Evolutionary conservation across 2,113 vertebrate genomes (phyloP), one percentile per base, ranked within the genome.

Genomic region (Anolis carolinensis): DNA sequence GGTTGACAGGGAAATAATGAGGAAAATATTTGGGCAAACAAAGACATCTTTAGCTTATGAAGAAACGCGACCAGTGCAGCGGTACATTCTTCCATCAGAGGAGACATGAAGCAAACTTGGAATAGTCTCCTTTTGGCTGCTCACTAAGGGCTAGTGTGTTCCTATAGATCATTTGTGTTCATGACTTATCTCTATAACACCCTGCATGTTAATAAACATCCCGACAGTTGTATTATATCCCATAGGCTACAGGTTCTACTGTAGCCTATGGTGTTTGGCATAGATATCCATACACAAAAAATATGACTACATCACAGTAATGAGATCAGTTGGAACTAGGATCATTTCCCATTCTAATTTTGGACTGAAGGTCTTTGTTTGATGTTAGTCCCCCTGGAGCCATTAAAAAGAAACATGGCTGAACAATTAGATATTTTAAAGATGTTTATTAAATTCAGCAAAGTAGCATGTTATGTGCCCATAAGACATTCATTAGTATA

Each of bases 371-470:
- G 32, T 87, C 88, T 90, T 88, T 73, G 80, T 87, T 70, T 88
- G 87, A 50, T 52, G 16, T 36, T n/a, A 52, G 5, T 86, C 75
- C 72, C 83, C 2, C 1, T n/a, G 50, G 88, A 81, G 65, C 83
- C 84, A 85, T 87, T 82, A 85, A 89, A 44, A 59, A 89, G 82
- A 77, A 87, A 76, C 0, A 39, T 6, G 48, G 44, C 65, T 84
- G 86, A 77, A 90, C 89, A 92, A 85, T 92, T 91, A 92, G 82
- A 83, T 16, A 23, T 79, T 90, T 62, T 90, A 91, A 87, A 93
- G 72, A 82, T 85, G 84, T 77, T 82, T 73, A 32, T 93, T 92
- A 92, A 90, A 90, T 80, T 70, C 86, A 62, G 89, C 87, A 88
- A 83, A 85, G 82, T 81, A 59, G 52, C 93, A 85, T 36, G 2